Base-by-base conservation (phyloP, 2,888 invertebrate genomes). In the Torymus texanus region DNA sequence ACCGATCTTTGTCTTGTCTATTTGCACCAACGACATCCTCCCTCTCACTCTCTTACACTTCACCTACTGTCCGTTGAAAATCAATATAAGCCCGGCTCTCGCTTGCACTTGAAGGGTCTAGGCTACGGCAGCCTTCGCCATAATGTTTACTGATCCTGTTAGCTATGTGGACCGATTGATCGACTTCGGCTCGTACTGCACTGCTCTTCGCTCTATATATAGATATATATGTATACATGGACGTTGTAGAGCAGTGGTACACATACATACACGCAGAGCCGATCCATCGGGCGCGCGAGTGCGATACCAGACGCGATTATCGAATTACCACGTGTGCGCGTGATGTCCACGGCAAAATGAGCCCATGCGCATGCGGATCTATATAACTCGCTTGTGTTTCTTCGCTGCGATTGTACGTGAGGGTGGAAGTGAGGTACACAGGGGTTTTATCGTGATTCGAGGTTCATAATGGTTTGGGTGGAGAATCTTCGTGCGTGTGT, bases 21-120 rank as follows among this genome's bases (percentile, higher is more conserved):
- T 41, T 41, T 41, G 41, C 41, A 41, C 41, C 41, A 8, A 8
- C 41, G 41, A 8, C 8, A 8, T 68, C 70, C 73, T 58, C 63
- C 41, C 73, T 29, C 41, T 75, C 14, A 11, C 10, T 55, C 65
- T 58, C 41, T 80, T 82, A 71, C 82, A 63, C 62, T 79, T 70
- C 79, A 62, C 76, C 77, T 67, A 75, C 74, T 71, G 58, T 66
- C 62, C 62, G 50, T 72, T 81, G 76, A 79, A 85, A 86, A 89
- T 89, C 88, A 87, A 89, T 88, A 41, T 41, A 89, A 88, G 84
- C 85, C 80, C 85, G 84, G 84, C 8, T 62, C 62, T 66, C 71
- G 61, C 83, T 84, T 87, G 85, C 86, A 85, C 87, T 86, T 84
- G 83, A 83, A 85, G 85, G 84, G 85, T 85, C 85, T 85, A 85